Evolutionary conservation across 2,113 vertebrate genomes (phyloP).

Genomic region (Oplegnathus fasciatus): DNA sequence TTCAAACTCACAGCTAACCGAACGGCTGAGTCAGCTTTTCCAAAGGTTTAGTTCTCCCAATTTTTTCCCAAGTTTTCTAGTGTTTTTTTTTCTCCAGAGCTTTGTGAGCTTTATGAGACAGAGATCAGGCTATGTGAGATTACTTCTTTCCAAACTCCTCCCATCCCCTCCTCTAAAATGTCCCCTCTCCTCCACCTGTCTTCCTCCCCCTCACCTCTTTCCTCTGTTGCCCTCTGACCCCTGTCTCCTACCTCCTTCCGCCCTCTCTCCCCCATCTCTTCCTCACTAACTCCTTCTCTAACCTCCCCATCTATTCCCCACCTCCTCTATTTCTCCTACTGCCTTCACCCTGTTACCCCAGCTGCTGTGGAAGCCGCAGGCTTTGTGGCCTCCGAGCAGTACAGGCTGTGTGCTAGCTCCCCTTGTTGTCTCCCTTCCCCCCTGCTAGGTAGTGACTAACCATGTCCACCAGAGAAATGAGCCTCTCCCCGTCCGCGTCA

Average conservation of each 20-base stretch:
- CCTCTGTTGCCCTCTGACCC: constrained; percentile 17
- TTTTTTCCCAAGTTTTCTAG: neutral
- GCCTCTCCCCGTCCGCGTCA: constrained; percentile 85
- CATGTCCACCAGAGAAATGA: constrained; percentile 87
- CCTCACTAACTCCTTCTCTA: constrained; percentile 48
- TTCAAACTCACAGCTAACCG: neutral
- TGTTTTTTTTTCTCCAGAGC: constrained; percentile 11
- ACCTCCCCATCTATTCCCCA: constrained; percentile 21
- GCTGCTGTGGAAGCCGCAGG: constrained; percentile 75
- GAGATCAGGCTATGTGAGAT: constrained; percentile 64
- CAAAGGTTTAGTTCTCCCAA: neutral
- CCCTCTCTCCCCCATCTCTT: constrained; percentile 27
- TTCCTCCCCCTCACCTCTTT: constrained; percentile 13
- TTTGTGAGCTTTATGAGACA: constrained; percentile 50
- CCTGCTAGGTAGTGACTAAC: constrained; percentile 90
- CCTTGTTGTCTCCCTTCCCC: constrained; percentile 86
- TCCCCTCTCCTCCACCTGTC: constrained; percentile 21
- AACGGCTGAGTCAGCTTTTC: constrained; percentile 14
- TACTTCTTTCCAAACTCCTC: constrained; percentile 22
- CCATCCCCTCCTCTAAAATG: constrained; percentile 4
- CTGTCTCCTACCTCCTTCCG: constrained; percentile 15
- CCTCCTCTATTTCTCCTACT: constrained; percentile 33
- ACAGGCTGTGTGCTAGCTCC: constrained; percentile 86
- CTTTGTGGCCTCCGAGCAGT: constrained; percentile 79
- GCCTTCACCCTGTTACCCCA: constrained; percentile 62